Evolutionary conservation across 1,140 invertebrate genomes (phyloP).

Genomic region (Ooceraea biroi): DNA sequence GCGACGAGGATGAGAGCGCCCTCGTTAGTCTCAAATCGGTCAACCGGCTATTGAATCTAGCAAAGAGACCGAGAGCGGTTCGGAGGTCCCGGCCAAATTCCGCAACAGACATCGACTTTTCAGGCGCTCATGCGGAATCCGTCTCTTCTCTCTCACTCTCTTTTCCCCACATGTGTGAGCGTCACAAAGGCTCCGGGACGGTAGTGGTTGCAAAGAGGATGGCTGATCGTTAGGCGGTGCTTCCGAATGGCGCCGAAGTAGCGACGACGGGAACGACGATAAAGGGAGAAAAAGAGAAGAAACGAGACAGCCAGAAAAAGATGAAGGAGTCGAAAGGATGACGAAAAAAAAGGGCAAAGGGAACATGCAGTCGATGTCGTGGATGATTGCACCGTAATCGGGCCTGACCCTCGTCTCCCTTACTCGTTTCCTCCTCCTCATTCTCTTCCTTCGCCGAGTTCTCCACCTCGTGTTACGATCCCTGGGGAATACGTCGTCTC

Average conservation of each 20-base stretch:
- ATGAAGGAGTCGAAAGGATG: slow-evolving; percentile 37
- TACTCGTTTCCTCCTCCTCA: neutral
- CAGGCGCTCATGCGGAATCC: slow-evolving; percentile 68
- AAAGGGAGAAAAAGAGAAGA: slow-evolving; percentile 32
- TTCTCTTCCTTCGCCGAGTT: too few species aligned
- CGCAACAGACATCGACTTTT: slow-evolving; percentile 72
- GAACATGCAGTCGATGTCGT: slow-evolving; percentile 67
- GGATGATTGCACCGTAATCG: slow-evolving; percentile 76
- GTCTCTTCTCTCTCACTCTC: slow-evolving; percentile 22
- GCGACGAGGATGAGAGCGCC: slow-evolving; percentile 45
- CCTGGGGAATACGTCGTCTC: slow-evolving; percentile 61
- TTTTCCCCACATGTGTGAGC: slow-evolving; percentile 52
- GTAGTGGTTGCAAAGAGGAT: slow-evolving; percentile 64
- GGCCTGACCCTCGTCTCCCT: slow-evolving; percentile 11
- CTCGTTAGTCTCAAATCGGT: slow-evolving; percentile 74
- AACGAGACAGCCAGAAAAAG: slow-evolving; percentile 53
- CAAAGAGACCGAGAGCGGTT: too few species aligned
- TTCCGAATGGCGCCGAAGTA: slow-evolving; percentile 57
- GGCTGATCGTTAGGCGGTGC: slow-evolving; percentile 66
- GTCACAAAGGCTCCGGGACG: slow-evolving; percentile 66
- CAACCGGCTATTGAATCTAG: slow-evolving; percentile 64
- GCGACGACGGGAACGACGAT: slow-evolving; percentile 21
- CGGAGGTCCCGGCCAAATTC: slow-evolving; percentile 66
- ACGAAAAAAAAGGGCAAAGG: slow-evolving; percentile 48
- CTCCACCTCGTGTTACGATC: slow-evolving; percentile 25